Evolutionary conservation across 1,140 invertebrate genomes (phyloP), one percentile per base, ranked within the genome.

Genomic region (Mactra quadrangularis): DNA sequence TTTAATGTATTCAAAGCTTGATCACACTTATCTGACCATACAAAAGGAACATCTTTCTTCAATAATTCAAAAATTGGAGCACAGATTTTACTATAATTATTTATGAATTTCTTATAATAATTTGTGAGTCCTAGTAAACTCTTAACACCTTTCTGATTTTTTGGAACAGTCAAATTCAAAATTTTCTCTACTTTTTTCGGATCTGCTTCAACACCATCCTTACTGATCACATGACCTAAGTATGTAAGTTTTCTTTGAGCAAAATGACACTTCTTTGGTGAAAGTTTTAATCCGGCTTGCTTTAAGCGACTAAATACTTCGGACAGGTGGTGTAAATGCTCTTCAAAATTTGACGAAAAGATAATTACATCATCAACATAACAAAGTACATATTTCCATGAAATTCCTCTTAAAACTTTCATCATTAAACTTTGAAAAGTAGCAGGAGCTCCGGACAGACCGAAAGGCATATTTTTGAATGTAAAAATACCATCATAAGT

Each of bases 371-470:
- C 85, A 64, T 86, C 83, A 4, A 82, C 19, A 41, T 75, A 86
- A 41, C 79, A 76, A 50, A 70, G 50, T 7, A 35, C 64, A 66
- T 60, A 71, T 75, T 68, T 55, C 83, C 60, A 74, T 60, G 22
- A 45, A 35, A 74, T 57, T 13, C 60, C 71, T 17, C 47, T 62
- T 22, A 70, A 22, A 41, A 83, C 27, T 71, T 91, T 53, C 82
- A 94, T 88, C 70, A 95, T 94, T 19, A 93, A 91, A 9, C 93
- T 74, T 86, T 94, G 93, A 81, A 94, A 95, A 1, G 92, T 89
- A n/a, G 91, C 85, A 7, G 91, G 90, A 27, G 91, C 89, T 22
- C 89, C 85, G 2, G 87, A 87, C 0, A 93, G 70, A 0, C 93
- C 93, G 86, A 92, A 93, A 33, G 89, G 87, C 29, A 93, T 72